phyloP scores from a whole-genome alignment of 2,888 invertebrate genomes.

The Eustalomyia histrio region DNA sequence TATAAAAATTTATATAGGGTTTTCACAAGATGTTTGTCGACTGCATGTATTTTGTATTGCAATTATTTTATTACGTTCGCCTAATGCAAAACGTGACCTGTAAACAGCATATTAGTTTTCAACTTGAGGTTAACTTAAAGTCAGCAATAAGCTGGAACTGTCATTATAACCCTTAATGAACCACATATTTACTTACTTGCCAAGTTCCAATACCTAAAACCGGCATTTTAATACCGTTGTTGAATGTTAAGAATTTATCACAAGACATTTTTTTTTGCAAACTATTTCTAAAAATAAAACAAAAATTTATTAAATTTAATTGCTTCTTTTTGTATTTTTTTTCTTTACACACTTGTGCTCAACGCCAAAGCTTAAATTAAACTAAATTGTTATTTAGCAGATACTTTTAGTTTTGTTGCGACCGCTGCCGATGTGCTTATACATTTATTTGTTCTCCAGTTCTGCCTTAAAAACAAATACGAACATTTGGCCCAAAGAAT shows the following conservation, averaged over 20 bases:
- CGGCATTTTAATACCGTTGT: conserved; percentile 84
- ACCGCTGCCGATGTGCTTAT: not conserved
- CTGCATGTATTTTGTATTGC: no score
- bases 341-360: conserved; percentile 5
- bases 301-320: not conserved
- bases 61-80: no score
- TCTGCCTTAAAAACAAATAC: not conserved
- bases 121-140: not conserved
- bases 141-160: not conserved
- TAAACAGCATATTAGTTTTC: not conserved
- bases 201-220: conserved; percentile 89
- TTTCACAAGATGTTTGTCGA: no score
- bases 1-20: no score
- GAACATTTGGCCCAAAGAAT: no score
- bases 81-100: no score
- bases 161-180: not conserved
- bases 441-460: not conserved
- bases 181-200: conserved; percentile 83
- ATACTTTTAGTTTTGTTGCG: conserved; percentile 39
- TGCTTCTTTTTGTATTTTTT: not conserved
- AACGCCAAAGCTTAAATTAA: not conserved
- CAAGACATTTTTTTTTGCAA: conserved; percentile 53
- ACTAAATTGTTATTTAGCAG: conserved; percentile 34
- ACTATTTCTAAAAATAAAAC: conserved; percentile 7
- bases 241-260: conserved; percentile 75